phyloP scores from a whole-genome alignment of 2,888 invertebrate genomes.

The Microdon myrmicae region DNA sequence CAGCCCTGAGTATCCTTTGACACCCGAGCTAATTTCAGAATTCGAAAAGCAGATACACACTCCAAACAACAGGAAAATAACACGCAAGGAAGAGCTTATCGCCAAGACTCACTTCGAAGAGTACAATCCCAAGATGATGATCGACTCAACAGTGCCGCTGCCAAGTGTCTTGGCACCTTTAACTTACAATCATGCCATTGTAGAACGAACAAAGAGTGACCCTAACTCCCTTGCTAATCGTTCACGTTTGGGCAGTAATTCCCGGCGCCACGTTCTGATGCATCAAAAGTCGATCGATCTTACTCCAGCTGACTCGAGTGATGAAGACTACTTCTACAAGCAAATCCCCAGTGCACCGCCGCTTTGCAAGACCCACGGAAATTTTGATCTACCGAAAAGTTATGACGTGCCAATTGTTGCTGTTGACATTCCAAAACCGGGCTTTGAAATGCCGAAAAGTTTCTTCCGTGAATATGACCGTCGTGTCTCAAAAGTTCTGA shows the following conservation, averaged over 20 bases:
- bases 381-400: constrained; percentile 73
- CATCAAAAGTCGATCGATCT: constrained; percentile 88
- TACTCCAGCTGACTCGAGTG: constrained; percentile 86
- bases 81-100: constrained; percentile 74
- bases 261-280: constrained; percentile 81
- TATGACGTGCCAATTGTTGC: constrained; percentile 65
- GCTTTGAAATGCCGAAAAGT: constrained; percentile 78
- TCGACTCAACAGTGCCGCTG: constrained; percentile 61
- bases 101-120: constrained; percentile 76
- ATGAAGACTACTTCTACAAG: constrained; percentile 82
- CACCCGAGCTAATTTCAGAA: constrained; percentile 72
- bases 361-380: constrained; percentile 77
- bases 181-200: constrained; percentile 76
- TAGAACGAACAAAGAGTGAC: constrained; percentile 87
- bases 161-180: constrained; percentile 70
- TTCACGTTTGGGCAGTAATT: constrained; percentile 77
- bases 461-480: constrained; percentile 77
- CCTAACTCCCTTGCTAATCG: constrained; percentile 82
- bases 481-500: constrained; percentile 66
- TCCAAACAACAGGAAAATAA: constrained; percentile 67
- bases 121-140: constrained; percentile 76
- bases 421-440: constrained; percentile 73
- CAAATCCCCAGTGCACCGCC: constrained; percentile 80
- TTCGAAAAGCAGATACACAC: constrained; percentile 70
- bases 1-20: constrained; percentile 69